phyloP scores from a whole-genome alignment of 2,113 vertebrate genomes.

The Cyanistes caeruleus region DNA sequence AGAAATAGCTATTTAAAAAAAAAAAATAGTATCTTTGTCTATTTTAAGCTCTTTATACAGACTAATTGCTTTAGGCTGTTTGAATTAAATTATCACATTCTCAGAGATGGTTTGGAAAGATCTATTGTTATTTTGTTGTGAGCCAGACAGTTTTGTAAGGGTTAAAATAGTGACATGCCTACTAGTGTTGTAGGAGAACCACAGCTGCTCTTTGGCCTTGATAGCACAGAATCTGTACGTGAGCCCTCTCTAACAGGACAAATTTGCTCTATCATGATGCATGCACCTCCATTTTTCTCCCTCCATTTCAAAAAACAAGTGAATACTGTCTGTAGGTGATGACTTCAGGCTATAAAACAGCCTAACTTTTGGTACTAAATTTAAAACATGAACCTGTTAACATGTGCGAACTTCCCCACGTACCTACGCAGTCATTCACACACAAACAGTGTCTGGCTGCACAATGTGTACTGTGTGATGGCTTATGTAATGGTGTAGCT shows the following conservation, averaged over 20 bases:
- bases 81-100: not conserved
- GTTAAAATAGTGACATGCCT: not conserved
- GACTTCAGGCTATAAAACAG: not conserved
- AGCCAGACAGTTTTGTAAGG: not conserved
- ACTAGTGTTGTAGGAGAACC: not conserved
- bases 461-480: slow-evolving; percentile 18
- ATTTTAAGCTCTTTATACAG: not conserved
- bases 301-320: not conserved
- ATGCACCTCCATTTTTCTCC: not conserved
- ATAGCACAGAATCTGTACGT: not conserved
- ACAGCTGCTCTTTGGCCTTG: not conserved
- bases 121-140: not conserved
- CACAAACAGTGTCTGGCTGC: slow-evolving; percentile 30
- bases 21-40: not conserved
- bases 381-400: slow-evolving; percentile 33
- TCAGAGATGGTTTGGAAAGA: not conserved
- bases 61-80: not conserved
- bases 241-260: not conserved
- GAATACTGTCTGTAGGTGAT: not conserved
- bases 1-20: not conserved
- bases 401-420: slow-evolving; percentile 18
- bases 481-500: slow-evolving; percentile 15
- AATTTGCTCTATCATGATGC: not conserved
- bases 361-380: not conserved
- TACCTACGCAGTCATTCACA: slow-evolving; percentile 15